Evolutionary conservation across 92 coral and sea anemone genomes (phyloP), one percentile per base, ranked within the genome.

Genomic region (Parazoanthus swiftii): DNA sequence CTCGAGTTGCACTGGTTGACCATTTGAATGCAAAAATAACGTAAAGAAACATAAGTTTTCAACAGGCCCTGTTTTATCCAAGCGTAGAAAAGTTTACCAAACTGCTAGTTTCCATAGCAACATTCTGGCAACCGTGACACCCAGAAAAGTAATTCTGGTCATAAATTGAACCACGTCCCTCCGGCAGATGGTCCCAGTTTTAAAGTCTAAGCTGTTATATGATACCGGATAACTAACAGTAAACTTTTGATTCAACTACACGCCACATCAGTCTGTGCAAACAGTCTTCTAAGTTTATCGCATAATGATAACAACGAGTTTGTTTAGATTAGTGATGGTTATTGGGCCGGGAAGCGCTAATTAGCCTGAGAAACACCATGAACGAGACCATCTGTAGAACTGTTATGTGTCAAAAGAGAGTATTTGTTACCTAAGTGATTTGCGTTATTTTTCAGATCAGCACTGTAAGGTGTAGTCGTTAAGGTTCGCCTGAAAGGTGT

Each of bases 351-450:
- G 68, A 29, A 82, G 18, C 65, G 66, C 20, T 82, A 29, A 82
- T 23, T 71, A 33, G 9, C 36, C 75, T 48, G 63, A 10, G 66
- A 84, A 48, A 7, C 23, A 23, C 23, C 13, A 18, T 10, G 21
- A 82, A 10, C 23, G 38, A 3, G 29, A 81, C 54, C 56, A 81
- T 81, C 85, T 81, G 85, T 33, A 56, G 20, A 33, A 14, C 16
- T 29, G 9, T 20, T 38, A 23, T 9, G 25, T 25, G 6, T 43
- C 59, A 66, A 39, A 18, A 35, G 29, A 4, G 46, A 68, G 66
- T 68, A 65, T 71, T 68, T 84, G 86, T 71, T 84, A 70, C 46
- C 67, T 25, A 70, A 84, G 79, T 43, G 79, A 84, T 36, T 46
- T 44, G 58, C 42, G 35, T 72, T 68, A 16, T 5, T 10, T 44